Evolutionary conservation across 2,888 invertebrate genomes (phyloP), one percentile per base, ranked within the genome.

Genomic region (Peribatodes rhomboidaria): DNA sequence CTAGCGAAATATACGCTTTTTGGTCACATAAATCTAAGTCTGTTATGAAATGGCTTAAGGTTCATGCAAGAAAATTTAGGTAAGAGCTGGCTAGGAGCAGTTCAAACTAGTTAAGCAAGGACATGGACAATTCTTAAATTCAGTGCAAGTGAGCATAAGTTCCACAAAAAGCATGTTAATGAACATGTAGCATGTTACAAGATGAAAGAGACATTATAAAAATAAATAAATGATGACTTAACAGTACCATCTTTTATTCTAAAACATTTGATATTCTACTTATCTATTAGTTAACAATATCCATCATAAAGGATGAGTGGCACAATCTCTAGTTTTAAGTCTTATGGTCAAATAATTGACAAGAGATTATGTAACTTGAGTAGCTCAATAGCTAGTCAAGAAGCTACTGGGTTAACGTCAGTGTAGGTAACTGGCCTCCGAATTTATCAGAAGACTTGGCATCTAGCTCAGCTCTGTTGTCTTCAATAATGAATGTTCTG

Each of bases 401-500:
- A 8, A 35, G 35, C 77, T 75, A 90, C 73, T 90, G 85, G 57
- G 81, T 85, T 18, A 92, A 70, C 35, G 84, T 72, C 10, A 93
- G 78, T 13, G 85, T 77, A 0, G 92, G 87, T 35, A 92, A 72
- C 50, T 81, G 77, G 37, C 75, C 79, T 44, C 77, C 79, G 55
- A 81, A 79, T 1, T 79, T 78, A 31, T 74, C 42, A 71, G 82
- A 86, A 20, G 67, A 50, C 39, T 79, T 81, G 6, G 67, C 61
- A 69, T 94, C 93, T 37, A 93, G 70, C 72, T 86, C 86, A 27
- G 91, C 91, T 78, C 96, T 94, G 78, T 97, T 97, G 79, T 97
- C 97, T 90, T 97, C 97, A 71, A 97, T 87, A 42, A 97, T 94
- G 59, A 98, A 96, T 9, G 96, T 96, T 73, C 95, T 95, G 41